Conservation (phyloP, 2,888 invertebrate genomes). For the Synergus itoensis region DNA sequence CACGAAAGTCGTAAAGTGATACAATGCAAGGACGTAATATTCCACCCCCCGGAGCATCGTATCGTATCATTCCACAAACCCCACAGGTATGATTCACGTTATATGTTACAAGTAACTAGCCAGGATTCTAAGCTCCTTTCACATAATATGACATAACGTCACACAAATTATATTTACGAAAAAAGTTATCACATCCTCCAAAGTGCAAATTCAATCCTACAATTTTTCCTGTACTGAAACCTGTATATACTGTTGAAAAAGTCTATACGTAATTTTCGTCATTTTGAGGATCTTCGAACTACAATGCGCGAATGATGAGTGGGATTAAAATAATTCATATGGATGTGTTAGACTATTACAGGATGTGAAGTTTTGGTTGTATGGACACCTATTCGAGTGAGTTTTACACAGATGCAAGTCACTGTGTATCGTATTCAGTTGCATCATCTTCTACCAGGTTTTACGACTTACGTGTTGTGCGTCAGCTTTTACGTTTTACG, state of each 20-base stretch:
- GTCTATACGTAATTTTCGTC: too few relatives aligned
- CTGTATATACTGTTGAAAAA: too few relatives aligned
- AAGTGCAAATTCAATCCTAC: not conserved
- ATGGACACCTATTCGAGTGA: not conserved
- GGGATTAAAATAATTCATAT: too few relatives aligned
- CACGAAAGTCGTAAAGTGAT: constrained; percentile 61
- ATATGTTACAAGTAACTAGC: constrained; percentile 35
- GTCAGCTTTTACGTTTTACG: constrained; percentile 62
- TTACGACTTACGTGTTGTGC: constrained; percentile 66
- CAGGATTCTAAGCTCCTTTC: not conserved
- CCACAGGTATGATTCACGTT: constrained; percentile 2
- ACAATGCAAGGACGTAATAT: constrained; percentile 62
- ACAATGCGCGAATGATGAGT: too few relatives aligned
- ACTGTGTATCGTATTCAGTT: not conserved
- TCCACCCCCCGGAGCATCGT: constrained; percentile 50
- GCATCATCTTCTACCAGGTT: constrained; percentile 44
- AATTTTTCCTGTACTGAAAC: too few relatives aligned
- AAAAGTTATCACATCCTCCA: not conserved
- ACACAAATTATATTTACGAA: not conserved
- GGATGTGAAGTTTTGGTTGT: not conserved
- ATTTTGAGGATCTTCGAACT: too few relatives aligned
- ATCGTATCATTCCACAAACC: constrained; percentile 34
- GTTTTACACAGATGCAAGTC: not conserved
- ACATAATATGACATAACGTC: not conserved
- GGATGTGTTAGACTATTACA: not conserved